These are phyloP conservation scores for Megaceryle alcyon DNA, from an alignment of 2,797 vertebrate species.

Conservation along the genomic window DNA sequence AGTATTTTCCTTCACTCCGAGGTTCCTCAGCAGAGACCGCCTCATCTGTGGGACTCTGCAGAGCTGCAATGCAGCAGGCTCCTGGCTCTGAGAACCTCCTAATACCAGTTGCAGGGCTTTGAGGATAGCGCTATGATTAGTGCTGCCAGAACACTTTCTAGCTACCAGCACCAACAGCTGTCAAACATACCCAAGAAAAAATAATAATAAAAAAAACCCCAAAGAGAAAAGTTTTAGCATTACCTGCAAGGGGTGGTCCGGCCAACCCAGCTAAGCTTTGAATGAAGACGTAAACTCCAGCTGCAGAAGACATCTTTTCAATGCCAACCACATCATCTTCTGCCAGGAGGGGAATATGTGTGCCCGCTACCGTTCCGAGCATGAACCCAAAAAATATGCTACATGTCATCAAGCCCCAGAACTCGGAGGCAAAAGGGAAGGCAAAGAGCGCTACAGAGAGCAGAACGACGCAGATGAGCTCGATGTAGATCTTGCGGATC, in stretches of 20 bases:
- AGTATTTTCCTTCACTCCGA: constrained; percentile 30
- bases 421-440: constrained; percentile 87
- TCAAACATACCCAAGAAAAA: neutral
- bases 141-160: neutral
- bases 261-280: constrained; percentile 94
- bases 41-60: constrained; percentile 50
- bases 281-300: constrained; percentile 93
- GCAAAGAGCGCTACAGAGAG: constrained; percentile 85
- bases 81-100: constrained; percentile 8
- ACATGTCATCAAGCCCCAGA: constrained; percentile 90
- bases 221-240: neutral
- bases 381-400: constrained; percentile 90
- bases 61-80: constrained; percentile 63
- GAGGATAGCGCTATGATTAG: neutral
- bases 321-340: constrained; percentile 95
- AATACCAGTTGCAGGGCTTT: neutral
- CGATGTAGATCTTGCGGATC: constrained; percentile 88
- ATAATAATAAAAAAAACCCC: too few relatives aligned
- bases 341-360: constrained; percentile 93
- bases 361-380: constrained; percentile 89
- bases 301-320: constrained; percentile 91
- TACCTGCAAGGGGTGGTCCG: constrained; percentile 96
- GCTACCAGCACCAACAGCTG: neutral
- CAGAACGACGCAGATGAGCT: constrained; percentile 84
- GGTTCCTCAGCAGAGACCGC: constrained; percentile 26